A percentile compares a stretch with the other conserved stretches of the same genome.
These are phyloP conservation scores for Nymphalis c-album DNA, from an alignment of 2,888 invertebrate species.

Conservation along the genomic window DNA sequence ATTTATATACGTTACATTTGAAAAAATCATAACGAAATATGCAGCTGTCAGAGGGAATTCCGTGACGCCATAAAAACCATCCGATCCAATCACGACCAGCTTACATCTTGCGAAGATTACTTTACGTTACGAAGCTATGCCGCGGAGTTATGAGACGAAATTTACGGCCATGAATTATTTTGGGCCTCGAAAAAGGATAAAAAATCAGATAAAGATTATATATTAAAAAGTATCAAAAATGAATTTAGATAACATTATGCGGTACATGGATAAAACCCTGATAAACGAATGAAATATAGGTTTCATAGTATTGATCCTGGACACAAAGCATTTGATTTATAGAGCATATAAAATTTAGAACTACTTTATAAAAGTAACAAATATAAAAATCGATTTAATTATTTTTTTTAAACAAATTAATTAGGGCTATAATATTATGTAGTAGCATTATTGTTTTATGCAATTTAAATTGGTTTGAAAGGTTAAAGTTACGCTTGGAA, in stretches of 20 bases:
- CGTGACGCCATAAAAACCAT: conserved; percentile 51
- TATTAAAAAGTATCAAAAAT: background rate
- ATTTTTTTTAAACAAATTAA: too few relatives aligned
- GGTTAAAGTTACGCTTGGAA: too few relatives aligned
- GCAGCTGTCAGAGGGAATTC: conserved; percentile 16
- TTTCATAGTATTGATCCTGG: background rate
- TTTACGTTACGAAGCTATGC: conserved; percentile 23
- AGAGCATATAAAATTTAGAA: background rate
- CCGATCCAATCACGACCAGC: conserved; percentile 63
- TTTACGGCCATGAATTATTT: conserved; percentile 7
- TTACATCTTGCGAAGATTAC: conserved; percentile 63
- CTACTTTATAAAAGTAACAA: background rate
- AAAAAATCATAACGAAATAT: background rate
- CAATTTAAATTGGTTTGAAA: too few relatives aligned
- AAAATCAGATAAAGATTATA: background rate
- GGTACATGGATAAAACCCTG: background rate
- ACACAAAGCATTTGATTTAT: background rate
- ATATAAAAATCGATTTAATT: background rate
- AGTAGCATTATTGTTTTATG: too few relatives aligned
- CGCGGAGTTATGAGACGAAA: conserved; percentile 23
- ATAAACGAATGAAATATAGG: background rate
- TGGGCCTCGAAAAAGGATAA: conserved; percentile 5
- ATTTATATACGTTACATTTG: background rate
- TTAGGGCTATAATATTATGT: too few relatives aligned
- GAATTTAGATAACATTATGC: background rate